Evolutionary conservation across 2,113 vertebrate species (phyloP).

Genomic region (Bambusicola thoracicus): DNA sequence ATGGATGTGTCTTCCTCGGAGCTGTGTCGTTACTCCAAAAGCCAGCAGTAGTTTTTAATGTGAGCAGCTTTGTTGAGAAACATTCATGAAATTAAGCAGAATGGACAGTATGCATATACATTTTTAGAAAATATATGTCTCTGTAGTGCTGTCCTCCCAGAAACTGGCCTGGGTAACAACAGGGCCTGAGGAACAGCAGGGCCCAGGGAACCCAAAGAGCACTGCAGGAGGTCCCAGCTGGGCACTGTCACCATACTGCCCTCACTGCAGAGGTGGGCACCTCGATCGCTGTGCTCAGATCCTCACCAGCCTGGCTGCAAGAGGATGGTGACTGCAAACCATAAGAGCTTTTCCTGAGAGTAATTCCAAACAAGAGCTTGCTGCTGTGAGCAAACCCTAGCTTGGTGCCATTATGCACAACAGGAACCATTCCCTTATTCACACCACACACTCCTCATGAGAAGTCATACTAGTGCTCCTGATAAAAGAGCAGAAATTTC

Average conservation of each 20-base stretch:
- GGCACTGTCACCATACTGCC: neutral
- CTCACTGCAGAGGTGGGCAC: neutral
- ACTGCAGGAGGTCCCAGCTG: neutral
- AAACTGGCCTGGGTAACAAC: neutral
- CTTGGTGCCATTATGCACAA: neutral
- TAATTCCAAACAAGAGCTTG: neutral
- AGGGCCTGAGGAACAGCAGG: neutral
- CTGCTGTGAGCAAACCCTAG: neutral
- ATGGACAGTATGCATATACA: neutral
- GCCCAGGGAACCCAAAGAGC: neutral
- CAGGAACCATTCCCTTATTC: neutral
- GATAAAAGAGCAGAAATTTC: neutral
- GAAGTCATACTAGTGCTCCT: neutral
- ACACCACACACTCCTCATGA: neutral
- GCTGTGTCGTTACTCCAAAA: neutral
- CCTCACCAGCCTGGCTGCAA: neutral
- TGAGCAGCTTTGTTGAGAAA: neutral
- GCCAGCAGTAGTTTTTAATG: neutral
- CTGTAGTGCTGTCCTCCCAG: neutral
- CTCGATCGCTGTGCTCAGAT: neutral
- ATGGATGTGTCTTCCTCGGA: neutral
- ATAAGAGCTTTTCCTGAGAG: neutral
- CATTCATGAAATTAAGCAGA: neutral
- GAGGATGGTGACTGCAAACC: neutral
- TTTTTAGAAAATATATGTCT: neutral